These are phyloP conservation scores for Drosophila vallismaia DNA, from an alignment of 2,888 invertebrate genomes.

Conservation along the genomic window DNA sequence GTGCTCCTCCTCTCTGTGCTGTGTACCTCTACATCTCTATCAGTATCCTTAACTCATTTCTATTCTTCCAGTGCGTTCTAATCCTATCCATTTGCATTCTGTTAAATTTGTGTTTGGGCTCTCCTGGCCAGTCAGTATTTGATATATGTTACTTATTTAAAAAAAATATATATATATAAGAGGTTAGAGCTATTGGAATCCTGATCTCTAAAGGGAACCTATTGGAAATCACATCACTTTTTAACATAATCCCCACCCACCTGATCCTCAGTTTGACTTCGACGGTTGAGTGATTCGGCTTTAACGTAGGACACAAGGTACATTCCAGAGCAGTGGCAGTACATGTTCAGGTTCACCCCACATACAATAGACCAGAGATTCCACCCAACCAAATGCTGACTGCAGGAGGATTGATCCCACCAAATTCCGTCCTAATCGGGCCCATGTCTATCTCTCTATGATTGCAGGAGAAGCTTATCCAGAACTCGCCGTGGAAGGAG, in stretches of 20 bases:
- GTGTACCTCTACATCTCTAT: neutral
- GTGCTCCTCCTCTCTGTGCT: constrained; percentile 1
- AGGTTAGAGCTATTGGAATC: neutral
- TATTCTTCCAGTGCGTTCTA: constrained; percentile 33
- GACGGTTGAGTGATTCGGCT: constrained; percentile 24
- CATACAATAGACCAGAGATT: constrained; percentile 23
- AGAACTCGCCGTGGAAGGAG: constrained; percentile 94
- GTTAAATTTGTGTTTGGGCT: constrained; percentile 28
- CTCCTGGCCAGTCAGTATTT: constrained; percentile 81
- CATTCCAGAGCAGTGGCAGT: constrained; percentile 53
- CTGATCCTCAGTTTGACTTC: neutral
- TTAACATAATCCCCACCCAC: neutral
- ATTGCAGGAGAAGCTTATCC: constrained; percentile 91
- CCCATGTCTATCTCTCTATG: constrained; percentile 13
- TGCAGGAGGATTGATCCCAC: constrained; percentile 69
- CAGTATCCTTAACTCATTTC: constrained; percentile 24
- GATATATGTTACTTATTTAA: constrained; percentile 59
- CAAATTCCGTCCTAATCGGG: constrained; percentile 4
- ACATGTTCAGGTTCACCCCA: constrained; percentile 35
- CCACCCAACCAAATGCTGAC: constrained; percentile 80
- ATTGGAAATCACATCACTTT: neutral
- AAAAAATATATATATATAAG: no score
- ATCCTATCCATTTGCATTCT: constrained; percentile 16
- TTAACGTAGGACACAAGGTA: constrained; percentile 61
- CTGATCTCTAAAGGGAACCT: neutral